Evolutionary conservation across 2,888 invertebrate genomes (phyloP), one percentile per base, ranked within the genome.

Genomic region (Hemicrepidius hirtus): DNA sequence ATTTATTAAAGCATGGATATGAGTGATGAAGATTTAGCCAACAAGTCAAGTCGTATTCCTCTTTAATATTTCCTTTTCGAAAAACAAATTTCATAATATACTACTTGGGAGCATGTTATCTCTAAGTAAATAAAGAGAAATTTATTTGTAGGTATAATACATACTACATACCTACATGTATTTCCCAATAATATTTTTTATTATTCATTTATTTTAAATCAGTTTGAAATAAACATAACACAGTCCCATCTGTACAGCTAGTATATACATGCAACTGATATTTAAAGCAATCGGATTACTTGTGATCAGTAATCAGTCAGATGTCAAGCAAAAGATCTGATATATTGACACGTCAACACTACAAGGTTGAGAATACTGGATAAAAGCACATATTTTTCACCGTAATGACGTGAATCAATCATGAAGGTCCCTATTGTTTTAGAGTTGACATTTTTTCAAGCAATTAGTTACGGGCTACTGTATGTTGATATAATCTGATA

Each of bases 311-410:
- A 57, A 78, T 77, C 75, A 77, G 77, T 77, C 77, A 78, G 64
- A 62, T 69, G 75, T 77, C 75, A 78, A 74, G 66, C 53, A 57
- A 65, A 55, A 64, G 70, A 72, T 74, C 76, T 76, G 79, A 79
- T 78, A 73, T 80, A 80, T 81, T 76, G 76, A 77, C 81, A 79
- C 80, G 80, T 82, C 81, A 77, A 73, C 81, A 78, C 79, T 74
- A 75, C 77, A 77, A 73, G 78, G 73, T 73, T 70, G 74, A 75
- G 59, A 75, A 73, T 77, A 77, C 76, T 41, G 64, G 64, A 73
- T 74, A 75, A 81, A 81, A 81, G 78, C 80, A 79, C 78, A 79
- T 81, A 82, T 83, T 82, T 82, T 82, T 82, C 82, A 82, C 78
- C 76, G 69, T 82, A 83, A 83, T 81, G 83, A 80, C 80, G 73